phyloP scores from a whole-genome alignment of 1,140 invertebrate species.

The Hycleus phaleratus region DNA sequence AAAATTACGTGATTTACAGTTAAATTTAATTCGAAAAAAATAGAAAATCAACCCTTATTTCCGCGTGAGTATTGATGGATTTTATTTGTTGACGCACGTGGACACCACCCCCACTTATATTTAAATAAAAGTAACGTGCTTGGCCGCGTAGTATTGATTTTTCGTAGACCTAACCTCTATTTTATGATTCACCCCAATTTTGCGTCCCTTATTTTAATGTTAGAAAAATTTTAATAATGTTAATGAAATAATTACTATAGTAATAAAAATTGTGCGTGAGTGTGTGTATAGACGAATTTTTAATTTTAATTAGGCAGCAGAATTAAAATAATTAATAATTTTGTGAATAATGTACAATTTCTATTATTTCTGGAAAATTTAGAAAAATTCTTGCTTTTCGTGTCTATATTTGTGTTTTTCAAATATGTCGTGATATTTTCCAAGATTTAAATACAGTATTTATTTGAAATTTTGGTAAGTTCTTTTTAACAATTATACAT shows the following conservation, averaged over 20 bases:
- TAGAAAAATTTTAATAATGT: neutral
- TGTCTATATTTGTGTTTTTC: too few relatives aligned
- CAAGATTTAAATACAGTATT: too few relatives aligned
- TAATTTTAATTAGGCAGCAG: neutral
- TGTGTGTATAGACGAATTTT: neutral
- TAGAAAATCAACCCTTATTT: neutral
- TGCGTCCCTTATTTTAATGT: too few relatives aligned
- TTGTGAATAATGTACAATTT: neutral
- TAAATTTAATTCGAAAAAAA: neutral
- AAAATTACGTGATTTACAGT: too few relatives aligned
- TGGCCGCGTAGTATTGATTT: constrained; percentile 20
- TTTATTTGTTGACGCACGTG: constrained; percentile 1
- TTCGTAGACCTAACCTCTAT: constrained; percentile 15
- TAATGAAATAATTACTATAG: constrained; percentile 7
- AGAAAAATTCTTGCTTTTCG: neutral
- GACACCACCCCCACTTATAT: neutral
- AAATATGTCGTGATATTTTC: too few relatives aligned
- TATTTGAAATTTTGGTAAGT: too few relatives aligned
- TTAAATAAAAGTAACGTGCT: neutral
- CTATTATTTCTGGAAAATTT: neutral
- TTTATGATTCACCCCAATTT: constrained; percentile 16
- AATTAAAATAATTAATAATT: constrained; percentile 7
- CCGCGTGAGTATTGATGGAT: neutral
- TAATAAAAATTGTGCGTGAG: neutral
- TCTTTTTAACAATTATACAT: too few relatives aligned